Evolutionary conservation across 2,888 invertebrate genomes (phyloP), one percentile per base, ranked within the genome.

Genomic region (Notocelia uddmanniana): DNA sequence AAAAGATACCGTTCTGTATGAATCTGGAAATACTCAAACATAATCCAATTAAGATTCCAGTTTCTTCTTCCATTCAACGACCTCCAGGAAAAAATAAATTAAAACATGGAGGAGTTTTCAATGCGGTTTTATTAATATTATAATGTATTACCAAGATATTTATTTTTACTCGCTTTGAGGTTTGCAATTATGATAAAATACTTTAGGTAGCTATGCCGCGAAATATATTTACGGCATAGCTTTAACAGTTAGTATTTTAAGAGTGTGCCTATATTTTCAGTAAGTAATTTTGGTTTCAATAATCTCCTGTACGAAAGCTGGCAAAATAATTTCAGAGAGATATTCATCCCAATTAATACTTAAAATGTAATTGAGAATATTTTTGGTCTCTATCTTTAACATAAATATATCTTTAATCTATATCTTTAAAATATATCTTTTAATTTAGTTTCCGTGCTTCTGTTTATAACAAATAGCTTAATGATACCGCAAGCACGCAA

Each of bases 11-110:
- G 41, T 23, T 26, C 67, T 34, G 31, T 23, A 37, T 37, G 60
- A 62, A 55, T 72, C 48, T 57, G 23, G 37, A 59, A 66, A 55
- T 60, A 68, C 54, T 45, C 55, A 72, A 72, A 72, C 67, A 62
- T 67, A 72, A 72, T 66, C 67, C 67, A 62, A 62, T 72, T 72
- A 72, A 41, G 62, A 62, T 67, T 67, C 68, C 37, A 64, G 48
- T 68, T 68, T 72, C 55, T 57, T 72, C 55, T 68, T 62, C 21
- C 13, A 72, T 57, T 64, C 37, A 21, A 70, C 50, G 72, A 50
- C 26, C 67, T 41, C 45, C 31, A 59, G 50, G 58, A 70, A 70
- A 58, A 54, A 62, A 62, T 37, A 72, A 72, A 72, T 68, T 71
- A 67, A 67, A 60, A 50, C 64, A 37, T 60, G 26, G 23, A 11